phyloP scores from a whole-genome alignment of 2,113 vertebrate genomes.

The Chamaetylas fuelleborni region DNA sequence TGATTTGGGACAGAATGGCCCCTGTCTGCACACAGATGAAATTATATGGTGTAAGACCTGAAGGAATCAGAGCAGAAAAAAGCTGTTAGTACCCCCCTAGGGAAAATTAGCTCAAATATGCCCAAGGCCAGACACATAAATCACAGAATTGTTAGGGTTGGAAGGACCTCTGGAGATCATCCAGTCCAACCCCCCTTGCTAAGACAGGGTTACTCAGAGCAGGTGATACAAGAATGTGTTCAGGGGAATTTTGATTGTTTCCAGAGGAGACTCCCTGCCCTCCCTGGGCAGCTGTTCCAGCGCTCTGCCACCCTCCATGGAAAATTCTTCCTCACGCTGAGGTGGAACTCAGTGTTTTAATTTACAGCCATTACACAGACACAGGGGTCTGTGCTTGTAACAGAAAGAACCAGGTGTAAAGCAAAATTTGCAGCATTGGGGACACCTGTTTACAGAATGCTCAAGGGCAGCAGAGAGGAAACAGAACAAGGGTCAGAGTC shows the following conservation, averaged over 20 bases:
- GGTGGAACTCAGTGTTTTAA: not conserved
- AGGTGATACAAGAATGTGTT: not conserved
- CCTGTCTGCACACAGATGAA: slow-evolving; percentile 98
- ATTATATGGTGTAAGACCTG: slow-evolving; percentile 94
- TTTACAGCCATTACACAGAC: not conserved
- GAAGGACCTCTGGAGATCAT: not conserved
- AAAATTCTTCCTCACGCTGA: not conserved
- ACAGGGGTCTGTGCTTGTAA: not conserved
- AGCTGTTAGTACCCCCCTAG: not conserved
- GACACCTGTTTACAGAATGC: not conserved
- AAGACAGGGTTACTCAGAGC: not conserved
- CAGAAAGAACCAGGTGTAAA: rapidly evolving
- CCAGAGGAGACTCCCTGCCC: not conserved
- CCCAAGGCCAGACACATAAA: not conserved
- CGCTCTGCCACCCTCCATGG: not conserved
- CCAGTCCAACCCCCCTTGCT: not conserved
- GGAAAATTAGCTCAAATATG: not conserved
- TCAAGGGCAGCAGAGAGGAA: not conserved
- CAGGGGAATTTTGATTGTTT: not conserved
- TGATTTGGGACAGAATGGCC: slow-evolving; percentile 89
- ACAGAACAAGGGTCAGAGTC: not conserved
- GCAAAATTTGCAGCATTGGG: not conserved
- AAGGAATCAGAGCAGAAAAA: not conserved
- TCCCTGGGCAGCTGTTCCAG: not conserved
- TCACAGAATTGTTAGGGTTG: not conserved